These are phyloP conservation scores for Aradophagus sp. DNA, from an alignment of 1,140 invertebrate species.

Conservation along the genomic window DNA sequence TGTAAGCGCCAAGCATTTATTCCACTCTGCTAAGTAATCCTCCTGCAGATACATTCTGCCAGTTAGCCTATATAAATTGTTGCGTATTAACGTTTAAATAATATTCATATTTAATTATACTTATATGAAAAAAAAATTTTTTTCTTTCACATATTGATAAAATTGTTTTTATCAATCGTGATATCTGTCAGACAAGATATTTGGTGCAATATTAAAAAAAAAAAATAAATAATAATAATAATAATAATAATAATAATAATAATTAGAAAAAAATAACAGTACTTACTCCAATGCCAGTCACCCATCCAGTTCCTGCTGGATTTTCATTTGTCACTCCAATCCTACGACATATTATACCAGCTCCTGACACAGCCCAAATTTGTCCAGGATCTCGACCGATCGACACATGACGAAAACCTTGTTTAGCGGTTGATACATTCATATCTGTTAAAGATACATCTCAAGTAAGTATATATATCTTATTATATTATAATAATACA, in stretches of 20 bases:
- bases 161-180: too few species aligned
- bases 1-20: conserved; percentile 5
- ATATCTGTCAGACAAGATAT: too few species aligned
- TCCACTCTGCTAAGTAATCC: conserved; percentile 59
- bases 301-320: conserved; percentile 85
- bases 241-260: conserved; percentile 6
- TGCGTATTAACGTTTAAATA: too few species aligned
- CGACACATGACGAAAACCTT: conserved; percentile 80
- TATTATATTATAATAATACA: too few species aligned
- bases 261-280: conserved; percentile 13
- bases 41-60: conserved; percentile 69
- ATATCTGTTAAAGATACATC: conserved; percentile 65
- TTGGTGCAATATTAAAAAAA: neutral
- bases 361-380: conserved; percentile 84
- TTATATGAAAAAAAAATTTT: conserved; percentile 2
- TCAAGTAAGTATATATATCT: too few species aligned
- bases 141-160: too few species aligned
- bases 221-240: conserved; percentile 6
- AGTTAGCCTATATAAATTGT: conserved; percentile 67
- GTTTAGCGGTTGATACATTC: conserved; percentile 67
- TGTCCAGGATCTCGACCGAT: conserved; percentile 76
- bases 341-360: conserved; percentile 83
- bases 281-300: conserved; percentile 81
- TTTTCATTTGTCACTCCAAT: conserved; percentile 82
- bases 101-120: conserved; percentile 9